Conservation (phyloP, 1,140 invertebrate species). For the Drosophila suzukii region DNA sequence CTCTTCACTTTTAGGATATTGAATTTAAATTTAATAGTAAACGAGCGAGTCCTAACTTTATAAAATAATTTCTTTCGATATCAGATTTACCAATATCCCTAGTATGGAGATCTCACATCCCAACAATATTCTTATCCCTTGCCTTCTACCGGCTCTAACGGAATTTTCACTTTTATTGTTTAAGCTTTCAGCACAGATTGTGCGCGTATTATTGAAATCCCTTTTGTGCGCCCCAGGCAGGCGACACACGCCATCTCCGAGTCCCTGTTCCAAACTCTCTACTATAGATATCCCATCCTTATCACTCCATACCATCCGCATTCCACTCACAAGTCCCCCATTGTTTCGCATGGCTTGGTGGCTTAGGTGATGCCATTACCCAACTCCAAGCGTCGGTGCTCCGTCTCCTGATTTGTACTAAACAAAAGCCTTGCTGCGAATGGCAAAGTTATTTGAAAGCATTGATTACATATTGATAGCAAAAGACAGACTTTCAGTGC, state of each 20-base stretch:
- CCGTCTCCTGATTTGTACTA: conserved; percentile 62
- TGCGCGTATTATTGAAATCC: conserved; percentile 78
- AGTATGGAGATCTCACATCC: conserved; percentile 7
- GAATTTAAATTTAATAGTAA: too few species aligned
- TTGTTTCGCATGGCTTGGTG: conserved; percentile 49
- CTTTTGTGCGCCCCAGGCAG: conserved; percentile 62
- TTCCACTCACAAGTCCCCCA: conserved; percentile 18
- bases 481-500: conserved; percentile 17
- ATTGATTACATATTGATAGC: conserved; percentile 75
- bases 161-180: conserved; percentile 80
- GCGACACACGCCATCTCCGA: conserved; percentile 25
- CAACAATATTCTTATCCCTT: conserved; percentile 62
- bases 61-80: neutral
- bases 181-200: conserved; percentile 80
- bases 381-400: conserved; percentile 23
- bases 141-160: conserved; percentile 46
- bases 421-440: conserved; percentile 77
- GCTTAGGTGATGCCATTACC: conserved; percentile 50
- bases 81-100: neutral
- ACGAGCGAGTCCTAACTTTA: too few species aligned
- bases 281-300: neutral
- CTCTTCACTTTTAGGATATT: too few species aligned
- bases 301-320: neutral
- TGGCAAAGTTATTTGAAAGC: conserved; percentile 76
- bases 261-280: neutral